These are phyloP conservation scores for Microchrysa polita DNA, from an alignment of 2,888 invertebrate genomes.

Conservation along the genomic window DNA sequence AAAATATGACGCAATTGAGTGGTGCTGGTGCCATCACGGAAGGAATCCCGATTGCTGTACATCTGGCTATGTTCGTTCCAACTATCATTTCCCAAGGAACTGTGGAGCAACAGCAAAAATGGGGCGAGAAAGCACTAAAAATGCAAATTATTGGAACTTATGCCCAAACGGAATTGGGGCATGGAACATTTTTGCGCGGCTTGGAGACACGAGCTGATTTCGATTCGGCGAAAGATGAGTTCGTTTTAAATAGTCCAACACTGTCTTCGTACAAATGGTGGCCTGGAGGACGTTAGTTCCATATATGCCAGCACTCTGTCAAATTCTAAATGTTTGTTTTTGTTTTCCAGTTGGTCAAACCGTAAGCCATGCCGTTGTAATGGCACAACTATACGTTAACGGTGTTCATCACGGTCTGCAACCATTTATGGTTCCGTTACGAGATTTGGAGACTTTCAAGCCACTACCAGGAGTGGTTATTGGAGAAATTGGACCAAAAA, in stretches of 20 bases:
- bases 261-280: constrained; percentile 95
- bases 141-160: constrained; percentile 92
- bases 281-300: constrained; percentile 87
- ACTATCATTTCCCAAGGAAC: constrained; percentile 89
- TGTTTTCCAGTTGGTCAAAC: constrained; percentile 85
- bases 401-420: constrained; percentile 89
- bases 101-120: constrained; percentile 86
- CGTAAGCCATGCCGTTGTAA: constrained; percentile 89
- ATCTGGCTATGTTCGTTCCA: constrained; percentile 93
- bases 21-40: constrained; percentile 61
- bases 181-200: constrained; percentile 92
- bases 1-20: constrained; percentile 46
- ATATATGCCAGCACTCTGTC: no score
- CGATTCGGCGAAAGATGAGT: constrained; percentile 82
- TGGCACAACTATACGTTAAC: constrained; percentile 88
- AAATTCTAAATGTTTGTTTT: background rate
- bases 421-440: constrained; percentile 90
- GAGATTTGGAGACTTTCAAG: constrained; percentile 87
- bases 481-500: constrained; percentile 94
- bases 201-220: constrained; percentile 94
- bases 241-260: constrained; percentile 86
- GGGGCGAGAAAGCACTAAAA: constrained; percentile 85
- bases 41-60: constrained; percentile 71
- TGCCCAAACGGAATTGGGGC: constrained; percentile 96
- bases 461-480: constrained; percentile 88